These are phyloP conservation scores for Achroia grisella DNA, from an alignment of 1,140 invertebrate species.

Conservation along the genomic window DNA sequence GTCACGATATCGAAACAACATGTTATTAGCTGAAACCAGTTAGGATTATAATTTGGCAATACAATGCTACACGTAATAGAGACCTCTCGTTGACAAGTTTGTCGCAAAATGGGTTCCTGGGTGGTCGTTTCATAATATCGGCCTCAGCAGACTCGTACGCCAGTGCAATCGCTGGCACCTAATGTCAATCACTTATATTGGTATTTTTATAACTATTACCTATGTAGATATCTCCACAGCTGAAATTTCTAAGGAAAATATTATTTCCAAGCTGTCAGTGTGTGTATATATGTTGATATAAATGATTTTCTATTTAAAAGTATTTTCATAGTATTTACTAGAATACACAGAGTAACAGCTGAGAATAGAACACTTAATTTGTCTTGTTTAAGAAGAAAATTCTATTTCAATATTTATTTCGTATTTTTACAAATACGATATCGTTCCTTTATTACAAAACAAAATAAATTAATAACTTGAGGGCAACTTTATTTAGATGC, in stretches of 20 bases:
- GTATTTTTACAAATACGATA: too few relatives aligned
- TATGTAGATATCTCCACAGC: conserved; percentile 15
- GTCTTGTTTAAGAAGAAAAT: background rate
- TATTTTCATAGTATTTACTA: too few relatives aligned
- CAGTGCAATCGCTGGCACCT: conserved; percentile 98
- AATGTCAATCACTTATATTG: conserved; percentile 45
- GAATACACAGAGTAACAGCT: background rate
- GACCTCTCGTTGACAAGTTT: conserved; percentile 98
- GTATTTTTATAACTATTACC: conserved; percentile 16
- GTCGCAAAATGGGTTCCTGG: conserved; percentile 95
- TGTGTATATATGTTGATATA: too few relatives aligned
- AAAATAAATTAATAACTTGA: too few relatives aligned
- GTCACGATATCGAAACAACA: conserved; percentile 63
- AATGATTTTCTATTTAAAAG: too few relatives aligned
- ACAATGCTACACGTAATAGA: conserved; percentile 42
- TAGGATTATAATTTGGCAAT: conserved; percentile 43
- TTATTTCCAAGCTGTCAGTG: too few relatives aligned
- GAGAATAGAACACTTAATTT: background rate
- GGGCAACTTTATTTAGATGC: background rate
- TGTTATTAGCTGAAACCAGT: conserved; percentile 54
- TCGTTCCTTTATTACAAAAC: too few relatives aligned
- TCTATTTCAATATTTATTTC: background rate
- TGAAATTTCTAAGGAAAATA: conserved; percentile 43
- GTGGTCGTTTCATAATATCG: conserved; percentile 99
- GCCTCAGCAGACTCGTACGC: conserved; percentile 98